phyloP scores from a whole-genome alignment of 2,888 invertebrate species.

The Deladenus siricidicola region DNA sequence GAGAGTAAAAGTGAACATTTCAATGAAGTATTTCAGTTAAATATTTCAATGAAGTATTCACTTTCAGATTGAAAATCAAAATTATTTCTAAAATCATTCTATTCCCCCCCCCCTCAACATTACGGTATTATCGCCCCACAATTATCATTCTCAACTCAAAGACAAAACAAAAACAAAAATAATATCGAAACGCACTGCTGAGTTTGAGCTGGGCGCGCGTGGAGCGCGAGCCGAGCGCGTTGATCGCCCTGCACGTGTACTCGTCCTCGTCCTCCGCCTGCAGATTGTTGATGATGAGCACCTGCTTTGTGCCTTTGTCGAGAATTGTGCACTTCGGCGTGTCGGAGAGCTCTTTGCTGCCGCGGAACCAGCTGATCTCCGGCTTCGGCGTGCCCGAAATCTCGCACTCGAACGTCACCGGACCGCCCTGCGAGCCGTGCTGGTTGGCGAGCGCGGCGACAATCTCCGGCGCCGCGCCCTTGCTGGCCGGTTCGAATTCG shows the following conservation, averaged over 20 bases:
- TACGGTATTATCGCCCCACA: too few relatives aligned
- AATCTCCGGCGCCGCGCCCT: conserved; percentile 44
- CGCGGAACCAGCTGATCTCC: conserved; percentile 63
- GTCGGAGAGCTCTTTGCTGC: conserved; percentile 84
- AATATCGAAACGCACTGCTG: conserved; percentile 82
- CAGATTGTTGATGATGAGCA: conserved; percentile 76
- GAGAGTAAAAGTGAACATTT: too few relatives aligned
- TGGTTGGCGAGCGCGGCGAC: conserved; percentile 35
- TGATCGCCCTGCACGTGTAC: conserved; percentile 87
- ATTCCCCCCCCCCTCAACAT: too few relatives aligned
- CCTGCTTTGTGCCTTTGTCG: conserved; percentile 70
- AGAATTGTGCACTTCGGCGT: conserved; percentile 85
- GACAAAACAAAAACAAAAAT: too few relatives aligned
- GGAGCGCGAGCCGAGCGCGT: conserved; percentile 85
- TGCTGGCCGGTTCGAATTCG: conserved; percentile 37
- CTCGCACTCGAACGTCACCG: conserved; percentile 51
- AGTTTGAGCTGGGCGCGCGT: conserved; percentile 90
- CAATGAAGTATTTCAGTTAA: too few relatives aligned
- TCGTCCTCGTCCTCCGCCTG: conserved; percentile 98
- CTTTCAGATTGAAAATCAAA: too few relatives aligned
- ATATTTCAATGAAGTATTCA: too few relatives aligned
- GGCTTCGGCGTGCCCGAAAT: conserved; percentile 47
- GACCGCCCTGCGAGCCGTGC: conserved; percentile 26
- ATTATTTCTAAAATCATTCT: too few relatives aligned
- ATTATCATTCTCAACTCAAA: too few relatives aligned